Evolutionary conservation across 37 sponge, comb jelly and placozoan species (phyloP).

Genomic region (Bolinopsis microptera): DNA sequence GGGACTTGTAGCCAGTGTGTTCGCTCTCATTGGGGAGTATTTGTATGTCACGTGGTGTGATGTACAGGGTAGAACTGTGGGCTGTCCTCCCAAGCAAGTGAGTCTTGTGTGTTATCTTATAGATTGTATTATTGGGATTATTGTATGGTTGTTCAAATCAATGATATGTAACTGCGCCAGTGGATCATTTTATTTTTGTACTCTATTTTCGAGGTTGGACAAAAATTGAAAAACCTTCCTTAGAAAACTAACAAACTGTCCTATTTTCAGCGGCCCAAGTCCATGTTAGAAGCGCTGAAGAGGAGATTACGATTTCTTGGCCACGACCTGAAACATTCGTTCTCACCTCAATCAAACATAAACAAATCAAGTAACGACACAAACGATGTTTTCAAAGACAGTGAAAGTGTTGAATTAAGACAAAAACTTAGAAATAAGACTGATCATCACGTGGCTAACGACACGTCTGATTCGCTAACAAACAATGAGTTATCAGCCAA

Average conservation of each 20-base stretch:
- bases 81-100: neutral
- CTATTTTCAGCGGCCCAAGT: slow-evolving; percentile 63
- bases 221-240: no score
- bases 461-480: neutral
- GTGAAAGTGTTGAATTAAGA: neutral
- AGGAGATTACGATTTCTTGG: neutral
- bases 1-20: slow-evolving; percentile 4
- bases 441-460: neutral
- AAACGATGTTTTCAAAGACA: neutral
- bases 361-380: neutral
- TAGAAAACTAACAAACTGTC: no score
- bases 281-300: slow-evolving; percentile 50
- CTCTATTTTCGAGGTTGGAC: no score
- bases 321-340: slow-evolving; percentile 11
- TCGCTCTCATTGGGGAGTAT: slow-evolving; percentile 54
- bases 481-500: neutral
- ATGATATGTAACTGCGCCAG: no score
- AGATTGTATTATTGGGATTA: no score
- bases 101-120: no score
- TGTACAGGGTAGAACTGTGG: slow-evolving; percentile 24
- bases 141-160: no score
- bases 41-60: slow-evolving; percentile 60
- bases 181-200: no score
- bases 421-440: neutral
- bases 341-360: neutral